Percentiles rank a stretch among this genome's conserved stretches.
Conservation (phyloP, 2,113 vertebrate genomes). For the Archilochus colubris region DNA sequence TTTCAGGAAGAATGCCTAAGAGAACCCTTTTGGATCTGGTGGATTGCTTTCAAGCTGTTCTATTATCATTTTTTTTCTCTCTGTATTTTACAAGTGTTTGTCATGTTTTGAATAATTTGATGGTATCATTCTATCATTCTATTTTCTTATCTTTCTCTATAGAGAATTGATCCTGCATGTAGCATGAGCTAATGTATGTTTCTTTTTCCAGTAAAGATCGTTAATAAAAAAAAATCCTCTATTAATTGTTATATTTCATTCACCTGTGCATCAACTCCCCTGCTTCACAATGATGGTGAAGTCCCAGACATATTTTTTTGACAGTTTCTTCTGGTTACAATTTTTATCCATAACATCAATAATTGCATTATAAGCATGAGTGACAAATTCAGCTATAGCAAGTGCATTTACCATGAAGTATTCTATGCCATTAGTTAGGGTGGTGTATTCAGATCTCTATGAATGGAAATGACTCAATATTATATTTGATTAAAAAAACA, state of each 20-base stretch:
- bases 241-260: not conserved
- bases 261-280: not conserved
- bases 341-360: slow-evolving; percentile 2
- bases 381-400: slow-evolving; percentile 24
- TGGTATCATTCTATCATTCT: not conserved
- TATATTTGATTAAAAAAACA: not conserved
- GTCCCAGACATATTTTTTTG: not conserved
- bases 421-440: slow-evolving; percentile 19
- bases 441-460: not conserved
- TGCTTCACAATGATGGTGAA: not conserved
- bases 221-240: not conserved
- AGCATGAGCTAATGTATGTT: not conserved
- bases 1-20: not conserved
- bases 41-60: not conserved
- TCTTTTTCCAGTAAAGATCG: not conserved
- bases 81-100: not conserved
- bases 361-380: slow-evolving; percentile 4
- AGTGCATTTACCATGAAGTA: not conserved
- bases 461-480: slow-evolving; percentile 25
- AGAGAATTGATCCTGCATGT: not conserved
- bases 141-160: not conserved
- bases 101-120: not conserved
- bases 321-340: not conserved
- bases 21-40: not conserved
- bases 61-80: not conserved